Conservation (phyloP, 2,113 vertebrate species). For the Callionymus lyra region DNA sequence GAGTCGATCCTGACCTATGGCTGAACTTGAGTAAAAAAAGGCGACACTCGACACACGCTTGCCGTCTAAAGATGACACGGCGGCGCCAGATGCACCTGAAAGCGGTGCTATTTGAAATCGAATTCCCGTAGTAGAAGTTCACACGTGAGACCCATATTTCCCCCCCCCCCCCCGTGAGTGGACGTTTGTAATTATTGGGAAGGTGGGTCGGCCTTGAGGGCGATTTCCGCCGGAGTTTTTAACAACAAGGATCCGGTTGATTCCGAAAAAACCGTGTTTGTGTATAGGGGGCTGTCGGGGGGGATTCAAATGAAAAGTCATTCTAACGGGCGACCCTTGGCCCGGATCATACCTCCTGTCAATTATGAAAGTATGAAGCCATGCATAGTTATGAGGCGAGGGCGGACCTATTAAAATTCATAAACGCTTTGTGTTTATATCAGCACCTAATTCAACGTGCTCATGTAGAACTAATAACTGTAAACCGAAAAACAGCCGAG, state of each 20-base stretch:
- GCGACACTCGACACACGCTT: conserved; percentile 17
- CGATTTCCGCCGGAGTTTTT: conserved; percentile 47
- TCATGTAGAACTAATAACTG: conserved; percentile 64
- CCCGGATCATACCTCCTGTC: conserved; percentile 98
- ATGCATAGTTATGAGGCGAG: conserved; percentile 98
- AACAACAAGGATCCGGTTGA: conserved; percentile 74
- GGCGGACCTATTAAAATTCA: conserved; percentile 91
- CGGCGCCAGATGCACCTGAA: conserved; percentile 12
- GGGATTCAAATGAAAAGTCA: conserved; percentile 99
- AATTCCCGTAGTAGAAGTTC: conserved; percentile 19
- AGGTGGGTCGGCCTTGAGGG: conserved; percentile 45
- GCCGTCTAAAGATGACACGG: conserved; percentile 13
- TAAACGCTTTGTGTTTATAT: conserved; percentile 91
- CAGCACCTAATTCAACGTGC: conserved; percentile 61
- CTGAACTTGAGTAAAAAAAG: conserved; percentile 52
- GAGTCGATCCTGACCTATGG: conserved; percentile 37
- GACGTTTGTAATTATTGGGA: conserved; percentile 55
- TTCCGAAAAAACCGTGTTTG: conserved; percentile 70
- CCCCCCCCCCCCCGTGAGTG: too few relatives aligned
- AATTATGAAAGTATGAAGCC: conserved; percentile 96
- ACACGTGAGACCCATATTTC: background rate
- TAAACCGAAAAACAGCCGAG: conserved; percentile 35
- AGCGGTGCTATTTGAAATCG: conserved; percentile 15
- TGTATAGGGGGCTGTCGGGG: conserved; percentile 91
- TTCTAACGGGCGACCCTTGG: conserved; percentile 98